A percentile compares a stretch with the other conserved stretches of the same genome.
Conservation (phyloP, 2,797 vertebrate genomes). For the Gallinago solitaria region DNA sequence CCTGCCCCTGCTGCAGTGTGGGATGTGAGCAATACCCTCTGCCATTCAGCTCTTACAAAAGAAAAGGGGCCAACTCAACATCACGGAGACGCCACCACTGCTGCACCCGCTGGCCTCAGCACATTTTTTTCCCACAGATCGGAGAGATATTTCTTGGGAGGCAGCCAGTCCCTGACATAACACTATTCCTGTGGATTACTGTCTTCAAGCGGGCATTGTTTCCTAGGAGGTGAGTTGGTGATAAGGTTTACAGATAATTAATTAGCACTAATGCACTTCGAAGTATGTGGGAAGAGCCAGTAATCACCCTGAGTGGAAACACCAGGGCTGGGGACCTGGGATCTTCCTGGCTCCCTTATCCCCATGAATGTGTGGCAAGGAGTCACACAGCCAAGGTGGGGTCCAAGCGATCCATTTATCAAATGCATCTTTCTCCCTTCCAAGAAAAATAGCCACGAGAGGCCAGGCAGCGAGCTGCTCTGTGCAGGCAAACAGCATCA, state of each 20-base stretch:
- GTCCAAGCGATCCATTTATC: neutral
- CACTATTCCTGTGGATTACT: neutral
- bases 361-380: neutral
- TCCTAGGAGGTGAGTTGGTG: neutral
- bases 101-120: neutral
- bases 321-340: neutral
- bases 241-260: conserved; percentile 36
- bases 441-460: neutral
- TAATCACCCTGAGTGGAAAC: neutral
- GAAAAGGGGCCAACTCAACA: neutral
- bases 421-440: neutral
- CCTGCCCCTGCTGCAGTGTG: neutral
- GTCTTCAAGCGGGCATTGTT: neutral
- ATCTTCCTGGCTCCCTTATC: neutral
- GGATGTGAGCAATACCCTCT: neutral
- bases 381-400: neutral
- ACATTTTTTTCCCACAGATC: neutral
- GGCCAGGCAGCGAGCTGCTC: neutral
- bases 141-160: neutral
- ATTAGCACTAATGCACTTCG: neutral
- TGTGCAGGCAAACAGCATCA: fast-evolving
- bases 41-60: neutral
- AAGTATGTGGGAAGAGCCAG: neutral
- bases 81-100: fast-evolving
- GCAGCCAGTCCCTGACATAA: neutral